Evolutionary conservation across 1,140 invertebrate genomes (phyloP), one percentile per base, ranked within the genome.

Genomic region (Saccostrea glomerata): DNA sequence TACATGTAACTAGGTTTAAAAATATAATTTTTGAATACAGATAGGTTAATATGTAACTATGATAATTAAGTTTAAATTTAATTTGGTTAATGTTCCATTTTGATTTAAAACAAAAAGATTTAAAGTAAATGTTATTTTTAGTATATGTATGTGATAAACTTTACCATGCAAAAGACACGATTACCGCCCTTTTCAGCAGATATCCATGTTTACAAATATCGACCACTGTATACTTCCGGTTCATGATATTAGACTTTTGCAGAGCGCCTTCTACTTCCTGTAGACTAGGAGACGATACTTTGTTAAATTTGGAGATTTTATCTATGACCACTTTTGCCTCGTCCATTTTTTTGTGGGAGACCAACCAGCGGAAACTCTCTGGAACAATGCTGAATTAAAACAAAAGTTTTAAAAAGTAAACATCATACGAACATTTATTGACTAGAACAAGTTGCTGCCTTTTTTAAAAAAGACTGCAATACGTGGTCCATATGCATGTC

Each of bases 321-420:
- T 84, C 70, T 54, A 93, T 77, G 1, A 92, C 89, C 13, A 86
- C 86, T 56, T 92, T 86, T 5, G 93, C 93, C 66, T 93, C 91
- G 54, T 92, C 87, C 58, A 91, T 87, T 23, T 89, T 89, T 5
- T 90, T 89, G 23, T 90, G 89, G 3, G 89, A 87, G 6, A 92
- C 88, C n/a, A 93, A 84, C 92, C 93, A 94, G 47, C 93, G 91
- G 55, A 91, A 91, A 66, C 92, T 93, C 70, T 94, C 93, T 13
- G 93, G 93, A 63, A 93, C 82, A 82, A 91, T 85, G 60, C 93
- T 93, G 3, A 30, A 89, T 66, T 47, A 47, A 20, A 66, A 66
- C 20, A 13, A 66, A 66, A 66, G 9, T 9, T 23, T 36, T 36
- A 36, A 36, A 2, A 1, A 36, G 30, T 36, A 36, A 47, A 47